Conservation (phyloP, 2,888 invertebrate species). For the Biston stratarius region DNA sequence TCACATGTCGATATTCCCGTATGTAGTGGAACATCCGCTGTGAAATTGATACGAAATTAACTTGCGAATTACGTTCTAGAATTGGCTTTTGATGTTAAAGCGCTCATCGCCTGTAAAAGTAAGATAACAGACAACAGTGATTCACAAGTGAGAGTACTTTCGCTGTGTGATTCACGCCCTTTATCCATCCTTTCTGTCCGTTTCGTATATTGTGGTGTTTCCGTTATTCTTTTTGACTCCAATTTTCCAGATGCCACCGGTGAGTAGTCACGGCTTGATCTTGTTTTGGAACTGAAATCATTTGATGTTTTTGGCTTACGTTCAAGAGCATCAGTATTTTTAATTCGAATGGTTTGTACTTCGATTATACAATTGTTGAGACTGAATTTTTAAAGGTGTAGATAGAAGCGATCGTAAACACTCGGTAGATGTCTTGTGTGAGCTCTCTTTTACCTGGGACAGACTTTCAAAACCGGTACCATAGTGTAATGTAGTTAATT, state of each 20-base stretch:
- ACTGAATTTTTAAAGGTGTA: constrained; percentile 23
- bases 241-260: constrained; percentile 66
- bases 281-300: constrained; percentile 71
- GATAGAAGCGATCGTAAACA: constrained; percentile 27
- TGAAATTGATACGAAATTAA: constrained; percentile 69
- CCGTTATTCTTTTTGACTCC: constrained; percentile 72
- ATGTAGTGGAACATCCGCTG: constrained; percentile 68
- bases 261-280: constrained; percentile 62
- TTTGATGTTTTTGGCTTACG: constrained; percentile 73
- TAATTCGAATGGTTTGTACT: constrained; percentile 63
- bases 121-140: constrained; percentile 65
- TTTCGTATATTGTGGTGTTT: constrained; percentile 62
- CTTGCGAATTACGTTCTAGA: constrained; percentile 60
- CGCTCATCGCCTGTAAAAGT: constrained; percentile 68
- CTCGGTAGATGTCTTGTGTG: constrained; percentile 11
- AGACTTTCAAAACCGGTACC: constrained; percentile 55
- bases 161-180: constrained; percentile 71
- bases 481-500: constrained; percentile 56
- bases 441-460: constrained; percentile 25
- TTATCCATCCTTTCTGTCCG: constrained; percentile 69
- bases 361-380: constrained; percentile 56
- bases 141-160: constrained; percentile 68
- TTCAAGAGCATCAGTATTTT: constrained; percentile 71
- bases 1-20: constrained; percentile 60
- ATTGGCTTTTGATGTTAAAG: constrained; percentile 56